Evolutionary conservation across 2,113 vertebrate species (phyloP).

Genomic region (Orientallactaga bullata): DNA sequence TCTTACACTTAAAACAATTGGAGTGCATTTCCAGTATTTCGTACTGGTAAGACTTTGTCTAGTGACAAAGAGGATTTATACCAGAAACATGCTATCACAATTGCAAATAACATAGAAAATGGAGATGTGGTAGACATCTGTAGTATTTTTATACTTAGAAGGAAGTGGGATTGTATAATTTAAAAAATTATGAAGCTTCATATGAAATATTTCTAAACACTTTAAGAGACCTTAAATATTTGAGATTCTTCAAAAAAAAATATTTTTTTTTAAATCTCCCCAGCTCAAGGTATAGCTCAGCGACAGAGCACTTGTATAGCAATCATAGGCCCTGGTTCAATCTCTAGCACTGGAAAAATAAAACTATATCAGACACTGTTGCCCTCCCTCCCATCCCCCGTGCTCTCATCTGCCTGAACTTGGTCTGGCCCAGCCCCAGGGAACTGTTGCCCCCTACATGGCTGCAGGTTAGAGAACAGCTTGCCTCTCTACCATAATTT

Average conservation of each 20-base stretch:
- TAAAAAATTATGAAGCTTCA: slow-evolving; percentile 31
- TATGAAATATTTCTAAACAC: slow-evolving; percentile 50
- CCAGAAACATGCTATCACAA: slow-evolving; percentile 41
- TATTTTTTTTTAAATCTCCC: not conserved
- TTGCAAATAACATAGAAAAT: slow-evolving; percentile 20
- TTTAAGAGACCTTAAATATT: not conserved
- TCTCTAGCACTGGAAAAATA: not conserved
- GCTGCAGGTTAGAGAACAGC: slow-evolving; percentile 12
- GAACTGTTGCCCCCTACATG: not conserved
- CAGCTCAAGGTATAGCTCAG: no score
- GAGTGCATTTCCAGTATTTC: slow-evolving; percentile 46
- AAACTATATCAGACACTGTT: not conserved
- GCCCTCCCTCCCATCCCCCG: not conserved
- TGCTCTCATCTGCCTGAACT: not conserved
- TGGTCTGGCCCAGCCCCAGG: not conserved
- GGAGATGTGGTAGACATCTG: not conserved
- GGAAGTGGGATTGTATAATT: slow-evolving; percentile 5
- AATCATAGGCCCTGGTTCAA: no score
- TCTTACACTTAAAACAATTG: not conserved
- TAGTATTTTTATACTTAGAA: slow-evolving; percentile 51
- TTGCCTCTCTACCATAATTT: not conserved
- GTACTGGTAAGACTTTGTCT: not conserved
- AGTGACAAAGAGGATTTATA: slow-evolving; percentile 54
- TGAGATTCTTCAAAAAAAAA: slow-evolving; percentile 39
- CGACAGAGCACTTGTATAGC: no score